Evolutionary conservation across 2,113 vertebrate species (phyloP), one percentile per base, ranked within the genome.

Genomic region (Puntigrus tetrazona): DNA sequence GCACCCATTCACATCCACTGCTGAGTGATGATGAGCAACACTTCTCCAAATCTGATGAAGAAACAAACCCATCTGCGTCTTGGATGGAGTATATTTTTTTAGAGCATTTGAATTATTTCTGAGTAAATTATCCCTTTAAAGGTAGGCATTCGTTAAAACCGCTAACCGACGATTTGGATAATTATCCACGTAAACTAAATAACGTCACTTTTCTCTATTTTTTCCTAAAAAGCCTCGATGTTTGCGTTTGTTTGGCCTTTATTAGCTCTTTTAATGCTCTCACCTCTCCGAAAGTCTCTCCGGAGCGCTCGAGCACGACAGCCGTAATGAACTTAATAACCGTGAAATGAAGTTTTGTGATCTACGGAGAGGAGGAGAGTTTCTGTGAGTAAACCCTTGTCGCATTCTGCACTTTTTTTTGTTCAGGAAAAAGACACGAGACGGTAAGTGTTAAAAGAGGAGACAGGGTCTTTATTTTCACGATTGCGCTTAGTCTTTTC

Each of bases 311-410:
- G 87, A 92, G 92, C 92, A 90, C 92, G 91, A 92, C 92, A 87
- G 84, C 86, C 88, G 89, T 94, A 93, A 93, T 94, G 92, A 94
- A 93, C 91, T 90, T 88, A 92, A 93, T 93, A 93, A 90, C 90
- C 91, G 92, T 93, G 93, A 94, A 94, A 94, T 94, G 92, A 90
- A 93, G 93, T 94, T 94, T 92, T 90, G 85, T 86, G 91, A 93
- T 93, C 91, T 91, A 91, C 84, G 87, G 85, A 65, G 79, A 88
- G 82, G 83, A 87, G 85, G 87, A 72, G 91, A 88, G 43, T 57
- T 16, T 88, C 83, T 88, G 90, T 87, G 65, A 88, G 78, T 57
- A 87, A 63, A 89, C 83, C 85, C 85, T 85, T 87, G 89, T 85
- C 11, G 25, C 82, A 85, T 89, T 90, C 87, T 59, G 82, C 55